These are phyloP conservation scores for Poliocrania exsul DNA, from an alignment of 2,797 vertebrate species.

Conservation along the genomic window DNA sequence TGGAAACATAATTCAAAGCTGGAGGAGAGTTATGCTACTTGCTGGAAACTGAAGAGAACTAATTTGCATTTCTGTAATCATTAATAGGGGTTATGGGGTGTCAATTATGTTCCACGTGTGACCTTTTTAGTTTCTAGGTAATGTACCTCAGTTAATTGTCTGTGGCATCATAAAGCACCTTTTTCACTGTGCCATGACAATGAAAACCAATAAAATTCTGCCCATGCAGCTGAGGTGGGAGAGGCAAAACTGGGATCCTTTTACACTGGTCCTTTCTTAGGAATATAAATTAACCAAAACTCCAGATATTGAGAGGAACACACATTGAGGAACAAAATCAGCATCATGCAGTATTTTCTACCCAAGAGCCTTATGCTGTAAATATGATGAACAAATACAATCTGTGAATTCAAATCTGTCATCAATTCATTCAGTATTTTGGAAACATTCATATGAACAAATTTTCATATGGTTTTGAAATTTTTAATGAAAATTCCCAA, in stretches of 20 bases:
- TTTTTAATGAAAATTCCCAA: neutral
- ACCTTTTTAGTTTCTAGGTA: slow-evolving; percentile 76
- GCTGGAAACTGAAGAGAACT: slow-evolving; percentile 51
- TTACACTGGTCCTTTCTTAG: neutral
- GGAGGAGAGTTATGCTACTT: slow-evolving; percentile 51
- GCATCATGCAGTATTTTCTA: neutral
- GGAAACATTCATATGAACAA: neutral
- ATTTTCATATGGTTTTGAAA: neutral
- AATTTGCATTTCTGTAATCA: slow-evolving; percentile 76
- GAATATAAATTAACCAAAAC: neutral
- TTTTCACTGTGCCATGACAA: slow-evolving; percentile 58
- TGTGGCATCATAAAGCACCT: slow-evolving; percentile 75
- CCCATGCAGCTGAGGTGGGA: slow-evolving; percentile 67
- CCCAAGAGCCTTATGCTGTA: neutral
- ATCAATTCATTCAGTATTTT: neutral
- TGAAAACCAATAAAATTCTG: slow-evolving; percentile 74
- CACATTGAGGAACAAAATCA: neutral
- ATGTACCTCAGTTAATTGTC: slow-evolving; percentile 78
- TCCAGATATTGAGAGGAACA: neutral
- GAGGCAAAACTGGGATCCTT: neutral
- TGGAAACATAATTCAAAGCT: slow-evolving; percentile 52
- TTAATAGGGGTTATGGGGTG: slow-evolving; percentile 73
- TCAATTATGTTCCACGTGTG: slow-evolving; percentile 72
- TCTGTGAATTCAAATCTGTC: neutral
- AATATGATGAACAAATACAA: neutral